A percentile compares a stretch with the other conserved stretches of the same genome.
These are phyloP conservation scores for Lordiphosa mommai DNA, from an alignment of 1,140 invertebrate genomes.

Conservation along the genomic window DNA sequence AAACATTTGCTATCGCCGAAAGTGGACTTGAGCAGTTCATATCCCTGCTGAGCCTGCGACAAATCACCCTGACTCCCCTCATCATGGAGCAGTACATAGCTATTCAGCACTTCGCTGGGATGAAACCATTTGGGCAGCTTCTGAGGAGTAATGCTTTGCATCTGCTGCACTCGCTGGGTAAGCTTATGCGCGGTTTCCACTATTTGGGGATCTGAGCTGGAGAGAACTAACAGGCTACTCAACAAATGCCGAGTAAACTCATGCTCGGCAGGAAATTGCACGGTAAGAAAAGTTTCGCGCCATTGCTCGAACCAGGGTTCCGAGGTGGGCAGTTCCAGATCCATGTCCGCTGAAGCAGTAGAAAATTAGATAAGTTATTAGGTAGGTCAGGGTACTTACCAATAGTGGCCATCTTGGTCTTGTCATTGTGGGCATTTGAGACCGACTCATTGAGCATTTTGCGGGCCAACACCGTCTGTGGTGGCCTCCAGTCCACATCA, in stretches of 20 bases:
- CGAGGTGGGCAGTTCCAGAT: constrained; percentile 84
- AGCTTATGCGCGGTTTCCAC: constrained; percentile 88
- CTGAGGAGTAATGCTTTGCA: constrained; percentile 86
- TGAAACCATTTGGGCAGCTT: constrained; percentile 95
- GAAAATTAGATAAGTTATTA: background rate
- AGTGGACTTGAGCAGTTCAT: constrained; percentile 90
- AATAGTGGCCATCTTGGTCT: constrained; percentile 81
- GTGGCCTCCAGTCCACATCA: constrained; percentile 89
- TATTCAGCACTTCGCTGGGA: constrained; percentile 89
- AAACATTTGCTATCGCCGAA: constrained; percentile 93
- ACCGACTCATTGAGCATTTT: constrained; percentile 94
- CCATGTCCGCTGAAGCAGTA: constrained; percentile 75
- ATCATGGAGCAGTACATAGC: constrained; percentile 95
- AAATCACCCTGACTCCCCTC: constrained; percentile 82
- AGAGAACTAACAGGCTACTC: constrained; percentile 93
- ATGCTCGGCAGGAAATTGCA: constrained; percentile 95
- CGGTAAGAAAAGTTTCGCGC: constrained; percentile 93
- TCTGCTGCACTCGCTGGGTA: constrained; percentile 88
- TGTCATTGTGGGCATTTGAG: constrained; percentile 85
- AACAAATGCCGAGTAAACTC: constrained; percentile 96
- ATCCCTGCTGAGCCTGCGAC: constrained; percentile 85
- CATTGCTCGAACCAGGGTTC: constrained; percentile 98
- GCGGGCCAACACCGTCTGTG: constrained; percentile 90
- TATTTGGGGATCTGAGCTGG: constrained; percentile 89
- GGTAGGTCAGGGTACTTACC: constrained; percentile 53